Evolutionary conservation across 2,888 invertebrate genomes (phyloP).

Genomic region (Hedya salicella): DNA sequence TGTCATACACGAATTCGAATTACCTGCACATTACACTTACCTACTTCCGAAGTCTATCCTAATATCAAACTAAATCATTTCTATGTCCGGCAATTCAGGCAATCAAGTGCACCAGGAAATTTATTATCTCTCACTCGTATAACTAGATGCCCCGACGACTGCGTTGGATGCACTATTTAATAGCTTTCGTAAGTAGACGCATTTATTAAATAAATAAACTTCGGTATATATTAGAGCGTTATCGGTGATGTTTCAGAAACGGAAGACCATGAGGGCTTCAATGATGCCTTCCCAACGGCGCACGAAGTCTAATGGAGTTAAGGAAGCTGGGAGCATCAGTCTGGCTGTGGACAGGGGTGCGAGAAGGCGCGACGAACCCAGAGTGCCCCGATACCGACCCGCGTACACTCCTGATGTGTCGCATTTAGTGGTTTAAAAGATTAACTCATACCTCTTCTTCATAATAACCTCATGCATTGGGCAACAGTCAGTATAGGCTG

Average conservation of each 20-base stretch:
- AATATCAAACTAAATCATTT: conserved; percentile 6
- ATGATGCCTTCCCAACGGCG: conserved; percentile 91
- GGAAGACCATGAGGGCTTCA: conserved; percentile 93
- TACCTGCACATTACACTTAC: no score
- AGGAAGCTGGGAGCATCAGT: conserved; percentile 92
- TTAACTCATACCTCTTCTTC: conserved; percentile 2
- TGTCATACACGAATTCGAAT: no score
- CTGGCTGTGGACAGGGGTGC: conserved; percentile 89
- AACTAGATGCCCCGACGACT: conserved; percentile 39
- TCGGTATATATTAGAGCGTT: conserved; percentile 41
- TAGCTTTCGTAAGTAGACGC: conserved; percentile 75
- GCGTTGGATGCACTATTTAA: conserved; percentile 61
- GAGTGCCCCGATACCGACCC: conserved; percentile 89
- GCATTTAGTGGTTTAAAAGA: conserved; percentile 88
- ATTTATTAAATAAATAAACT: conserved; percentile 43
- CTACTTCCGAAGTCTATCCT: no score
- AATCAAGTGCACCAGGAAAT: conserved; percentile 29
- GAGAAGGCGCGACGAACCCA: conserved; percentile 87
- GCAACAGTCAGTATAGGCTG: no score
- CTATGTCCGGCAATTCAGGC: conserved; percentile 34
- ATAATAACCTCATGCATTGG: neutral
- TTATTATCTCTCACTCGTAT: conserved; percentile 29
- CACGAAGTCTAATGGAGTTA: conserved; percentile 91
- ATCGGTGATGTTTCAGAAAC: conserved; percentile 88
- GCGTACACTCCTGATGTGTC: conserved; percentile 93